Conservation (phyloP, 2,888 invertebrate genomes). For the Muschampia plurimacula region DNA sequence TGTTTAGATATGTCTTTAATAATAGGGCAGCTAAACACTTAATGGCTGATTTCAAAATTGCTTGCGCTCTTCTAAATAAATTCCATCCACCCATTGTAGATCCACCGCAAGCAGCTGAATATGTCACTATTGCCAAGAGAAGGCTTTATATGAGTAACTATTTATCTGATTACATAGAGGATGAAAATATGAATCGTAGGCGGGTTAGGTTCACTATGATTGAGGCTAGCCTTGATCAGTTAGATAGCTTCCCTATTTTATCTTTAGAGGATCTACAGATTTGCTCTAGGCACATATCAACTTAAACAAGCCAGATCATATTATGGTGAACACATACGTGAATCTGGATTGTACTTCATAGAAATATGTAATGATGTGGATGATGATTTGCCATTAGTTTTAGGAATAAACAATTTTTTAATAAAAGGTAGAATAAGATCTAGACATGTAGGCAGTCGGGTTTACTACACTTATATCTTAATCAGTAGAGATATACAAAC, state of each 20-base stretch:
- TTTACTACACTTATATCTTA: too few relatives aligned
- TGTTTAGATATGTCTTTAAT: slow-evolving; percentile 40
- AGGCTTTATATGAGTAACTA: background rate
- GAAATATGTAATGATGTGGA: background rate
- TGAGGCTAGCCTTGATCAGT: slow-evolving; percentile 1
- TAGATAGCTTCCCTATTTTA: slow-evolving; percentile 9
- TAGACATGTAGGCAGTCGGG: too few relatives aligned
- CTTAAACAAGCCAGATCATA: slow-evolving; percentile 28
- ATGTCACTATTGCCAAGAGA: background rate
- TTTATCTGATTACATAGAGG: background rate
- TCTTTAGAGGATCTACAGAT: background rate
- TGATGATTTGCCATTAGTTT: too few relatives aligned
- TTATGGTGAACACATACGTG: slow-evolving; percentile 24
- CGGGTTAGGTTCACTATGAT: slow-evolving; percentile 1
- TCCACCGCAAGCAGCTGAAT: background rate
- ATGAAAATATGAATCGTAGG: background rate
- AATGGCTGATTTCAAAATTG: slow-evolving; percentile 9
- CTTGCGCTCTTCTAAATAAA: background rate
- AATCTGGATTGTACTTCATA: slow-evolving; percentile 1
- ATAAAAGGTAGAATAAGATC: too few relatives aligned
- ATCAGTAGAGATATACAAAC: too few relatives aligned
- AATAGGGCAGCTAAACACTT: slow-evolving; percentile 27
- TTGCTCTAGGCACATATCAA: slow-evolving; percentile 22
- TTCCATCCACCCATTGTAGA: background rate
- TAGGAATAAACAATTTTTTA: too few relatives aligned